Evolutionary conservation across 2,797 vertebrate species (phyloP), one percentile per base, ranked within the genome.

Genomic region (Podarcis lilfordi): DNA sequence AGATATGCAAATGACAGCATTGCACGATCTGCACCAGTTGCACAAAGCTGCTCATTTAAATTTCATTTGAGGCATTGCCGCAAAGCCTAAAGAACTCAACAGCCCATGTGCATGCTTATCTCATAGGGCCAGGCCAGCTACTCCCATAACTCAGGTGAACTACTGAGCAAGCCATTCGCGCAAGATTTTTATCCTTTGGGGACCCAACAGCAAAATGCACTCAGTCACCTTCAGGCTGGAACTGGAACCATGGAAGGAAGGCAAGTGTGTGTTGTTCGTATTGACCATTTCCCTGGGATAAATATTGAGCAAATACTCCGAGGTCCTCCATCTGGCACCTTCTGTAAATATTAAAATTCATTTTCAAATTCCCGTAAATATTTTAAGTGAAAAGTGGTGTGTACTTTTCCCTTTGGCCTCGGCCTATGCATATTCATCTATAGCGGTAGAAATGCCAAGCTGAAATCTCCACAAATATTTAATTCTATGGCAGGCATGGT

Each of bases 391-490:
- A 84, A 80, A 88, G 3, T 82, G 9, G 64, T 4, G 0, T 93
- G n/a, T 68, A 17, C 35, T 80, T 21, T 85, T 82, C 64, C 0
- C 1, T 89, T 80, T 91, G 69, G 66, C 89, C 89, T 32, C 80
- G 81, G 40, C 71, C 66, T n/a, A n/a, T 11, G 27, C 32, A 85
- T 23, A 55, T 61, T 85, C 59, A 89, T 80, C 78, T 66, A 75
- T 25, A 40, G 25, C 1, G 29, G 7, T 19, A 61, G 85, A 88
- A 94, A 40, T 13, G 89, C 64, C 15, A 90, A 79, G 19, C 89
- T 90, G 68, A 86, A 81, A 81, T 86, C 86, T 82, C 17, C 3
- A 61, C 75, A 89, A 89, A 89, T 11, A 90, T 87, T 85, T 85
- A 25, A 1, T 84, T 89, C 91, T 72, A 90, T 0, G 66, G 90